These are phyloP conservation scores for Meriones unguiculatus DNA, from an alignment of 2,113 vertebrate species.

Conservation along the genomic window DNA sequence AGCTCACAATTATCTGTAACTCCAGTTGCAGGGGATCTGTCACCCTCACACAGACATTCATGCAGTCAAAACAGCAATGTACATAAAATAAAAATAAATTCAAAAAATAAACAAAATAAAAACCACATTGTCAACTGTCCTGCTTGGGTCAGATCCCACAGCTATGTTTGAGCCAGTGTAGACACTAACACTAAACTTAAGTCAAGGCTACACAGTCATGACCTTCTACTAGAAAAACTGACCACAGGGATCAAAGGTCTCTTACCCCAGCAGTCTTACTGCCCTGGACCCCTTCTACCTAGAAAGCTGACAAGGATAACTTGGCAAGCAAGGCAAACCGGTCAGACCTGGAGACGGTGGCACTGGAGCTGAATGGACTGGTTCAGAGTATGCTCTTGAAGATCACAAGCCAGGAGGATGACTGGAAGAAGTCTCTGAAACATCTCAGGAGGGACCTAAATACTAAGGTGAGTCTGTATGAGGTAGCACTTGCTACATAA, in stretches of 20 bases:
- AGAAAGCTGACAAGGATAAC: slow-evolving; percentile 83
- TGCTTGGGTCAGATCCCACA: neutral
- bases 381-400: slow-evolving; percentile 83
- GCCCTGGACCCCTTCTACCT: neutral
- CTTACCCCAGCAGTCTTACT: neutral
- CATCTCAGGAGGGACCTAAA: slow-evolving; percentile 73
- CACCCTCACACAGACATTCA: no score
- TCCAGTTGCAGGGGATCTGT: no score
- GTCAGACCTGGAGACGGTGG: slow-evolving; percentile 74
- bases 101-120: neutral
- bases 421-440: slow-evolving; percentile 81
- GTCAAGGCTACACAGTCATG: neutral
- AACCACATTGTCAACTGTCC: neutral
- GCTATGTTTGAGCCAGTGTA: neutral
- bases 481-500: fast-evolving
- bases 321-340: slow-evolving; percentile 79
- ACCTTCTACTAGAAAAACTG: neutral
- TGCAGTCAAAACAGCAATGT: no score
- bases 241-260: neutral
- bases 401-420: slow-evolving; percentile 69
- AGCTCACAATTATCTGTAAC: no score
- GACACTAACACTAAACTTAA: neutral
- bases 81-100: no score
- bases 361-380: slow-evolving; percentile 74
- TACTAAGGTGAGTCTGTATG: slow-evolving; percentile 75